Evolutionary conservation across 2,797 vertebrate species (phyloP).

Genomic region (Anomalospiza imberbis): DNA sequence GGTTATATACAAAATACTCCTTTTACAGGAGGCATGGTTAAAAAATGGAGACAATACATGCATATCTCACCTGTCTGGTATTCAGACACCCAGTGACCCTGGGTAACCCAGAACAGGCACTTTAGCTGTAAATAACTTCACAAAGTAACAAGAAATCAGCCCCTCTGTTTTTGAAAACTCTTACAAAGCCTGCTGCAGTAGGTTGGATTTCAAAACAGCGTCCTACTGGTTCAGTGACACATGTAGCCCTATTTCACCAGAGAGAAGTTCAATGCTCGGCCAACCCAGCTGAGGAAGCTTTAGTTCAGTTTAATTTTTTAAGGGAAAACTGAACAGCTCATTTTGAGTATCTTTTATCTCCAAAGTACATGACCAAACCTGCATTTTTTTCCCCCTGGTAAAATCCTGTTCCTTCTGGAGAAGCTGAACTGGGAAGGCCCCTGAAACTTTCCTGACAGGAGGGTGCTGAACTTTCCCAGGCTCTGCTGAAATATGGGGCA

Average conservation of each 20-base stretch:
- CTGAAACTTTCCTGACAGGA: neutral
- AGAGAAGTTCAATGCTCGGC: neutral
- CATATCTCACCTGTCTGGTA: constrained; percentile 62
- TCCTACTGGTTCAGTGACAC: neutral
- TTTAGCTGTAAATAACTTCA: constrained; percentile 23
- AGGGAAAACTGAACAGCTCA: neutral
- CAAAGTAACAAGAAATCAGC: neutral
- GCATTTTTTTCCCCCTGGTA: neutral
- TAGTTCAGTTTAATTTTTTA: neutral
- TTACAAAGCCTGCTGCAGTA: neutral
- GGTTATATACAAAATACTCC: constrained; percentile 23
- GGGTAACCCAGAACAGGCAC: neutral
- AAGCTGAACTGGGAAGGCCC: neutral
- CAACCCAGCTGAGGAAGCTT: neutral
- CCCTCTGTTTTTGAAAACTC: constrained; percentile 2
- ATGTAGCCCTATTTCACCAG: neutral
- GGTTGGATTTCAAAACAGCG: neutral
- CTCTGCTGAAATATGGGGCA: rapidly evolving
- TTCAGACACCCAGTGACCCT: constrained; percentile 50
- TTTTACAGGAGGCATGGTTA: neutral
- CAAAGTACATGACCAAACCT: neutral
- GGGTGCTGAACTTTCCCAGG: neutral
- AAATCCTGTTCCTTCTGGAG: neutral
- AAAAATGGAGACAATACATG: neutral
- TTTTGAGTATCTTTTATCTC: neutral